Evolutionary conservation across 2,888 invertebrate genomes (phyloP).

Genomic region (Lordiphosa fenestrarum): DNA sequence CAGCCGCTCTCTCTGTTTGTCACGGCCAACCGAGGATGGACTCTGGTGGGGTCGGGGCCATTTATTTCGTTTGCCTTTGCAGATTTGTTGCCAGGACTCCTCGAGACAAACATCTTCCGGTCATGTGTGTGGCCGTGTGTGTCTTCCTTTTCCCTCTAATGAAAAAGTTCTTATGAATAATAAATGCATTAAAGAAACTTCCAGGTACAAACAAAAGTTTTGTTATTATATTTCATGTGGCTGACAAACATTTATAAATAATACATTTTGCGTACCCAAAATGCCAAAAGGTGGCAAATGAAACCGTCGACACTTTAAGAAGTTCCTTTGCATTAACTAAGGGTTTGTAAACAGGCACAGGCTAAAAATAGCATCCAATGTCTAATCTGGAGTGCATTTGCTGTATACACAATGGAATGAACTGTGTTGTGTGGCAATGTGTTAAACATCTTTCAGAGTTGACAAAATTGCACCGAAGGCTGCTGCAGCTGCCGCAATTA

Average conservation of each 20-base stretch:
- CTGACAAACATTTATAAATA: slow-evolving; percentile 29
- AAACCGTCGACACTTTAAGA: slow-evolving; percentile 33
- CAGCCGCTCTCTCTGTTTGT: slow-evolving; percentile 39
- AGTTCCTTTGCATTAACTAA: slow-evolving; percentile 28
- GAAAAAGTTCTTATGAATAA: slow-evolving; percentile 75
- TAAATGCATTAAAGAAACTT: slow-evolving; percentile 70
- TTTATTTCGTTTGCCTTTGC: slow-evolving; percentile 41
- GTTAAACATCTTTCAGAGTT: slow-evolving; percentile 75
- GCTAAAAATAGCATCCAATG: slow-evolving; percentile 47
- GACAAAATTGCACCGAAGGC: slow-evolving; percentile 65
- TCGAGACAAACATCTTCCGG: slow-evolving; percentile 26
- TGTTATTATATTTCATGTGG: slow-evolving; percentile 23
- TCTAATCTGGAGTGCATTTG: neutral
- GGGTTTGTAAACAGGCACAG: slow-evolving; percentile 36
- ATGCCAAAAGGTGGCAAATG: slow-evolving; percentile 38
- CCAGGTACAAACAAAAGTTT: slow-evolving; percentile 46
- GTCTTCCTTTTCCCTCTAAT: slow-evolving; percentile 46
- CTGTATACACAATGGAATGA: slow-evolving; percentile 31
- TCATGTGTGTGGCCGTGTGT: slow-evolving; percentile 42
- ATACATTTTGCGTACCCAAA: slow-evolving; percentile 36
- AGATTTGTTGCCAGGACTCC: slow-evolving; percentile 56
- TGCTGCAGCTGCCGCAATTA: slow-evolving; percentile 71
- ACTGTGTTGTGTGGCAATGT: slow-evolving; percentile 54
- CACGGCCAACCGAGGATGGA: slow-evolving; percentile 18
- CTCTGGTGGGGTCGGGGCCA: slow-evolving; percentile 16